A percentile compares a stretch with the other conserved stretches of the same genome.
These are phyloP conservation scores for Papilio polyxenes DNA, from an alignment of 1,140 invertebrate genomes.

Conservation along the genomic window DNA sequence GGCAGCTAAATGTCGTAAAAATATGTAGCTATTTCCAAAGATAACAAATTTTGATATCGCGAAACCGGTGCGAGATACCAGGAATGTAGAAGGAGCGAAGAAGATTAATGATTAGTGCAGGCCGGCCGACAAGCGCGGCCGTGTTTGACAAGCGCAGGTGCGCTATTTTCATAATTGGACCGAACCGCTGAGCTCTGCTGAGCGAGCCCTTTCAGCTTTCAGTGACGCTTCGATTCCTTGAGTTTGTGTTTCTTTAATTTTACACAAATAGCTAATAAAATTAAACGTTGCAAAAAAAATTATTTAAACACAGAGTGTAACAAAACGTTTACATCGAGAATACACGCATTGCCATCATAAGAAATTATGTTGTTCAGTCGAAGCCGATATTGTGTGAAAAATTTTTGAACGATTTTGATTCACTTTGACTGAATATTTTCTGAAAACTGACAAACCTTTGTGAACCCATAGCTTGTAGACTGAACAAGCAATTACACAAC, in stretches of 20 bases:
- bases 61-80: conserved; percentile 57
- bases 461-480: not conserved
- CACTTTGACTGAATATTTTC: too few relatives aligned
- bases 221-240: conserved; percentile 42
- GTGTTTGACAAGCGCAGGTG: conserved; percentile 79
- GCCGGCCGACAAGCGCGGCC: conserved; percentile 71
- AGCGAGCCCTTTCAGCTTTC: conserved; percentile 71
- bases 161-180: conserved; percentile 80
- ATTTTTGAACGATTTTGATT: too few relatives aligned
- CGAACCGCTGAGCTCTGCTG: conserved; percentile 58
- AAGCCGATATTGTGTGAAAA: too few relatives aligned
- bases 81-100: conserved; percentile 73
- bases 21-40: conserved; percentile 41
- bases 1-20: conserved; percentile 1
- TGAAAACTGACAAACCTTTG: not conserved
- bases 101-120: conserved; percentile 74
- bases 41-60: conserved; percentile 61
- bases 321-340: too few relatives aligned
- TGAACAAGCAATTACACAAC: conserved; percentile 25
- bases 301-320: too few relatives aligned
- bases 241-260: not conserved
- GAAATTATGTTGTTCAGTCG: too few relatives aligned
- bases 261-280: not conserved
- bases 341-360: too few relatives aligned
- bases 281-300: not conserved